phyloP scores from a whole-genome alignment of 2,113 vertebrate species.

The Redunca redunca region DNA sequence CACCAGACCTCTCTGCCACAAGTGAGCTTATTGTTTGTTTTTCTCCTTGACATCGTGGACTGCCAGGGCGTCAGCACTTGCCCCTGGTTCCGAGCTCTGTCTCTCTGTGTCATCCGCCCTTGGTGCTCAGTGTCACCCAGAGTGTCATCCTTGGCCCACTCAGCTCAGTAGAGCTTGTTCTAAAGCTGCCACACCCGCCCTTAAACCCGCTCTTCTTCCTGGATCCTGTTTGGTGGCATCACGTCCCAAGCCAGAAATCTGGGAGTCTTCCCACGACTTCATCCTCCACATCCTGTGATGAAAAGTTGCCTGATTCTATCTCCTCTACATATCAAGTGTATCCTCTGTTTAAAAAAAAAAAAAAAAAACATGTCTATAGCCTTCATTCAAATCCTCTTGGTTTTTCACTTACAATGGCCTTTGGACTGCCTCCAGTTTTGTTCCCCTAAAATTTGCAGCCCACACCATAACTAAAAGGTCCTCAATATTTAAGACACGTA shows the following conservation, averaged over 20 bases:
- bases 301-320: constrained; percentile 41
- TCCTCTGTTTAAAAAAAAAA: background rate
- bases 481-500: background rate
- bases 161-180: background rate
- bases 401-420: background rate
- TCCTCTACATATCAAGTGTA: constrained; percentile 16
- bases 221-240: constrained; percentile 40
- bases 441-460: background rate
- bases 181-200: background rate
- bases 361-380: background rate
- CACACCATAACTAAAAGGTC: background rate
- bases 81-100: background rate
- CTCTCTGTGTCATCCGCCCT: background rate
- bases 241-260: constrained; percentile 32
- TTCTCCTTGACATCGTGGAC: background rate
- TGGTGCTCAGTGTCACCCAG: background rate
- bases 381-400: background rate
- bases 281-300: constrained; percentile 62
- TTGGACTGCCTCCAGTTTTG: constrained; percentile 10
- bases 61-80: background rate
- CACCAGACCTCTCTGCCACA: background rate
- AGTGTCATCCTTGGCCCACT: background rate
- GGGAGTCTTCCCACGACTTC: constrained; percentile 32
- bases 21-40: background rate
- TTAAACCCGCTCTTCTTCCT: constrained; percentile 46